Evolutionary conservation across 1,140 invertebrate species (phyloP), one percentile per base, ranked within the genome.

Genomic region (Drosophila navojoa): DNA sequence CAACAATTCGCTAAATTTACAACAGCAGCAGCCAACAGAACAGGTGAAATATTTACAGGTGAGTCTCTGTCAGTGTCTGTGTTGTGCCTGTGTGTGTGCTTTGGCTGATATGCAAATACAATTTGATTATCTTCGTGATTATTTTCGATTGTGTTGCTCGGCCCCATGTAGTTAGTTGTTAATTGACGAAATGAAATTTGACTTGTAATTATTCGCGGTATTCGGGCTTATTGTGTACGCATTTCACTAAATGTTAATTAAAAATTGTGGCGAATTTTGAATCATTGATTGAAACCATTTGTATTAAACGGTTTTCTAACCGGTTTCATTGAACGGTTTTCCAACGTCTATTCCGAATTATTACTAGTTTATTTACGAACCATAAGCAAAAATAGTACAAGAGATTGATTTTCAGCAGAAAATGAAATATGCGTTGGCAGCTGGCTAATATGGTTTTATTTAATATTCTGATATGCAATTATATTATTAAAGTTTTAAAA

Each of bases 81-180:
- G 32, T 32, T 22, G 19, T 22, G 19, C 19, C 3, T 22, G 19
- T 22, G 19, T 22, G 19, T 2, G 19, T 22, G n/a, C n/a, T 32
- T 32, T 32, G 9, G 32, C 32, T 32, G 32, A 55, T 71, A 77
- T 85, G 77, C 55, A 77, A 78, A 86, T 76, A 70, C 62, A 64
- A 63, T 66, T 40, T 16, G 68, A 57, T 38, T 38, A 38, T 38
- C 35, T 3, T 38, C 35, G 35, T 59, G 68, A 71, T 75, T 77
- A 86, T 79, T 81, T 86, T 85, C 81, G 77, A 81, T 86, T 81
- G 77, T 68, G 64, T 63, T 80, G 71, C 69, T 63, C 57, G 71
- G 73, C 73, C 67, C 60, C 62, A 63, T 63, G 67, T 79, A 54
- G 52, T 76, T 55, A 54, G 52, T 76, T 55, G 47, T 42, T 61